Percentiles rank a stretch among this genome's conserved stretches.
phyloP scores from a whole-genome alignment of 2,797 vertebrate species.

The Crenichthys baileyi region DNA sequence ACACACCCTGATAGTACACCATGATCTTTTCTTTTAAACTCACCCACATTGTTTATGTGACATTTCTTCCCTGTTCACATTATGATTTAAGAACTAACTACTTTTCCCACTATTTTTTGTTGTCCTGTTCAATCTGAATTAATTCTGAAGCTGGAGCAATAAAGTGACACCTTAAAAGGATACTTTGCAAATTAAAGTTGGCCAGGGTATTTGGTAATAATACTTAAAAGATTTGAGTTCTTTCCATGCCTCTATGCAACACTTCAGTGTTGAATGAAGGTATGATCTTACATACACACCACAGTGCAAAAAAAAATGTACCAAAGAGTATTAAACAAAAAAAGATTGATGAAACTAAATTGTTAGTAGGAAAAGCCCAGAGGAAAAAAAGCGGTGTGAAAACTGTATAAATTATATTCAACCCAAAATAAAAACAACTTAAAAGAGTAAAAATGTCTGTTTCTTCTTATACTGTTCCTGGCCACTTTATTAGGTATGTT shows the following conservation, averaged over 20 bases:
- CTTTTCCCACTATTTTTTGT: neutral
- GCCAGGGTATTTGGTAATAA: neutral
- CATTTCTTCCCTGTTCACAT: neutral
- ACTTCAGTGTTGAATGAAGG: neutral
- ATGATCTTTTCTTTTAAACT: neutral
- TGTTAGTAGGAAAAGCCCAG: neutral
- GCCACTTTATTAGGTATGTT: too few relatives aligned
- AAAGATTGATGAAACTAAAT: neutral
- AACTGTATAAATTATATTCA: neutral
- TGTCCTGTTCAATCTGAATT: neutral
- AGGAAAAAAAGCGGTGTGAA: neutral
- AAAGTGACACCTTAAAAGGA: neutral
- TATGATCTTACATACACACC: neutral
- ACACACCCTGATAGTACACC: neutral
- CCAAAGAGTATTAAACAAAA: neutral
- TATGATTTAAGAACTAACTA: neutral
- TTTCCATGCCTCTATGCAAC: neutral
- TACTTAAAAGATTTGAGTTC: neutral
- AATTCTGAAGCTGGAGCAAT: neutral
- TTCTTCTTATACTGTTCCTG: too few relatives aligned
- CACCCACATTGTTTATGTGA: neutral
- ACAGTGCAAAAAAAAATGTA: neutral
- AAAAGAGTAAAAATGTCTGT: too few relatives aligned
- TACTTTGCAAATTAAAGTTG: neutral
- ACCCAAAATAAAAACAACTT: too few relatives aligned